Conservation (phyloP, 1,140 invertebrate species). For the Vollenhovia emeryi region DNA sequence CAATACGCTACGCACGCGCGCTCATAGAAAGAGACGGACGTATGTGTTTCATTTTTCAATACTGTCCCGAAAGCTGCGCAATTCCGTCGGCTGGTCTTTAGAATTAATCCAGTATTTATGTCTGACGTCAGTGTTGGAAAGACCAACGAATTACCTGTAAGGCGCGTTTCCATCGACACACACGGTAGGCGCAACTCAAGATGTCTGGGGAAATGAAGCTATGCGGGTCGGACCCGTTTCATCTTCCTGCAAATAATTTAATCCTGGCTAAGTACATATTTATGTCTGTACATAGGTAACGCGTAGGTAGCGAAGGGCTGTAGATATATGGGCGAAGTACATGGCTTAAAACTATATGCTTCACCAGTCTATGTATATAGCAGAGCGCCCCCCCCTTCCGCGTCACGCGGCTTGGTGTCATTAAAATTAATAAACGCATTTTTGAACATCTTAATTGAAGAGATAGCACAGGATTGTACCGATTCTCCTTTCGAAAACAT, state of each 20-base stretch:
- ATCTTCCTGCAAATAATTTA: constrained; percentile 78
- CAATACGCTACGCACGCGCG: no score
- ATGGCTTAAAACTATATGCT: constrained; percentile 54
- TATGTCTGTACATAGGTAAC: constrained; percentile 72
- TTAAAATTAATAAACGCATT: constrained; percentile 68
- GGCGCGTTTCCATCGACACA: constrained; percentile 73
- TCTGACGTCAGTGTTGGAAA: constrained; percentile 53
- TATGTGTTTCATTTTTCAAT: not conserved
- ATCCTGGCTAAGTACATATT: constrained; percentile 76
- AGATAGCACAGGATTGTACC: not conserved
- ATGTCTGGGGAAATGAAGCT: constrained; percentile 76
- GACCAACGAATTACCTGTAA: constrained; percentile 61
- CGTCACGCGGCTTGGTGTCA: not conserved
- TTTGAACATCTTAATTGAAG: constrained; percentile 59
- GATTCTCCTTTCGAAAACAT: not conserved
- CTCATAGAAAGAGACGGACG: not conserved
- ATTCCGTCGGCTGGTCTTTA: constrained; percentile 1
- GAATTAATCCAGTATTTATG: constrained; percentile 70
- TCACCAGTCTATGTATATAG: constrained; percentile 9
- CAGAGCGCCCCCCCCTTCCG: not conserved
- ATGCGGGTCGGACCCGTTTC: constrained; percentile 71
- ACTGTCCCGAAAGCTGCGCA: constrained; percentile 28
- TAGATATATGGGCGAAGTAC: constrained; percentile 56
- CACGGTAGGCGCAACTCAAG: constrained; percentile 70
- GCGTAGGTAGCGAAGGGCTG: constrained; percentile 56